phyloP scores from a whole-genome alignment of 2,113 vertebrate genomes.

The Syngnathus scovelli region DNA sequence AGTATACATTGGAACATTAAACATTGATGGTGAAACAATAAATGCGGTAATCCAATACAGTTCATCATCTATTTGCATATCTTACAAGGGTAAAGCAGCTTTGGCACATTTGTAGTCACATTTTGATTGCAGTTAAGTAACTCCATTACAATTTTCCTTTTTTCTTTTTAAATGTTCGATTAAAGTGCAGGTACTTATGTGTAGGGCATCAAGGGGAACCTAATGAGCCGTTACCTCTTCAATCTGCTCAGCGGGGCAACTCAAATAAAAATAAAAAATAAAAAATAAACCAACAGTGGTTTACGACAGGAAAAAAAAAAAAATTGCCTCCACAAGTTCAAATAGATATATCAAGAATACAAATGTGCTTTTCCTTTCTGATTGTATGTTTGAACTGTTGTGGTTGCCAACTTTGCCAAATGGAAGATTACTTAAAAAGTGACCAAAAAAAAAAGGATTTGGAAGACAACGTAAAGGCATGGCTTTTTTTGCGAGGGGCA shows the following conservation, averaged over 20 bases:
- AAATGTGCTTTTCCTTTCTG: constrained; percentile 30
- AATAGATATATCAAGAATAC: constrained; percentile 13
- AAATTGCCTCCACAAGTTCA: neutral
- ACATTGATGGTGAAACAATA: constrained; percentile 12
- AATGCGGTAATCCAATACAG: constrained; percentile 4
- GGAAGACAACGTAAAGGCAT: constrained; percentile 13
- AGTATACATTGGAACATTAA: constrained; percentile 15
- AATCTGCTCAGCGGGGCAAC: neutral
- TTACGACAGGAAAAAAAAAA: neutral
- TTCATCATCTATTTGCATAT: constrained; percentile 29
- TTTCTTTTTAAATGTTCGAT: neutral
- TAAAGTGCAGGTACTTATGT: constrained; percentile 26
- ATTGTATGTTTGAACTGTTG: constrained; percentile 39
- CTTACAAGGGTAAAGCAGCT: constrained; percentile 34
- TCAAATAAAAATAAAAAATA: neutral
- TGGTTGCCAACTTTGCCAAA: neutral
- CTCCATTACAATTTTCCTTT: neutral
- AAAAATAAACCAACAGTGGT: neutral
- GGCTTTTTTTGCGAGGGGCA: constrained; percentile 11
- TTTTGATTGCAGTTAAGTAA: constrained; percentile 23
- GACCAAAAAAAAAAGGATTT: constrained; percentile 1
- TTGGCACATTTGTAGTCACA: constrained; percentile 46
- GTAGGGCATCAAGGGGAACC: constrained; percentile 1
- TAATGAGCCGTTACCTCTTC: neutral
- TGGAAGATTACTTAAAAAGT: constrained; percentile 4